Evolutionary conservation across 2,888 invertebrate species (phyloP), one percentile per base, ranked within the genome.

Genomic region (Dynastes maya): DNA sequence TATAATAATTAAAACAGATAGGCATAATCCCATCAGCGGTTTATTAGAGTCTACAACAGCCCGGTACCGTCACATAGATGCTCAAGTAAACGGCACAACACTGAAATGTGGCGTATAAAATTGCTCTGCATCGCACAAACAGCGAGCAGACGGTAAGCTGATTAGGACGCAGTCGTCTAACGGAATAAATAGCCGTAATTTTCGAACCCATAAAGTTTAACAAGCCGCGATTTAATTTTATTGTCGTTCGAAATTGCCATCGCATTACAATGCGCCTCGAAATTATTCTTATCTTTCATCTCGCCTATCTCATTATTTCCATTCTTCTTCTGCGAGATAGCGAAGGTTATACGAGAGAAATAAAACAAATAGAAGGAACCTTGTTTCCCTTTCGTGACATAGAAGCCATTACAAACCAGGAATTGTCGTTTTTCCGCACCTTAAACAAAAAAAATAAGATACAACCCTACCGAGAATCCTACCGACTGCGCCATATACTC

Each of bases 91-190:
- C 68, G 76, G 67, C 65, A 40, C 76, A 67, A 78, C 68, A 78
- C 76, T 78, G 78, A 78, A 78, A 78, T 76, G 78, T 76, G 78
- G 5, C 5, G 78, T 78, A 76, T 78, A 78, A 78, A 78, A 78
- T 78, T 78, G 76, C 78, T 4, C 16, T 9, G 22, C 55, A n/a
- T 2, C 53, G 11, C 13, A 8, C 22, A 58, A 45, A 22, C 55
- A 58, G 3, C 4, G 6, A 3, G 22, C 55, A 16, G 16, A 8
- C 55, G 16, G 55, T 79, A 79, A 79, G 79, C 79, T 79, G 76
- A 79, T 79, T 79, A 79, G 61, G 61, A 37, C 61, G 49, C 49
- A 16, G 72, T 29, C 71, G 72, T 29, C 45, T 13, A 27, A 11
- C 32, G 32, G 51, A 61, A 74, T 74, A 74, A 74, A 74, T 74